A percentile compares a stretch with the other conserved stretches of the same genome.
These are phyloP conservation scores for Leptinotarsa juncta DNA, from an alignment of 2,888 invertebrate species.

Conservation along the genomic window DNA sequence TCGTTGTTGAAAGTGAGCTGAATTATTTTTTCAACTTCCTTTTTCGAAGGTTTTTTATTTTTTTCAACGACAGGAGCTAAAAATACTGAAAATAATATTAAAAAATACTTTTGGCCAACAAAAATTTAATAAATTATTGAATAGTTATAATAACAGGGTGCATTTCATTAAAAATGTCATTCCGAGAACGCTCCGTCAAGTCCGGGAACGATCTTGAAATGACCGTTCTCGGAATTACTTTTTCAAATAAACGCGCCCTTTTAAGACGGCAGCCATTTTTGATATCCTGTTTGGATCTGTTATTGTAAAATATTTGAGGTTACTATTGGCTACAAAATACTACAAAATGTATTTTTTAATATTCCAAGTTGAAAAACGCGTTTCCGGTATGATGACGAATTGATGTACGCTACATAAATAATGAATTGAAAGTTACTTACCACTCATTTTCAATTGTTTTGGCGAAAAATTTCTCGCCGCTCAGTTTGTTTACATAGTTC, in stretches of 20 bases:
- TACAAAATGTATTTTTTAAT: not conserved
- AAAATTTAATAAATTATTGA: no score
- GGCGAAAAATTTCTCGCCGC: no score
- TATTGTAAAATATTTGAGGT: not conserved
- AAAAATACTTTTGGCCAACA: no score
- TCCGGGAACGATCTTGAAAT: not conserved
- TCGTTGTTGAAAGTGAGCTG: no score
- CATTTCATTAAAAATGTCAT: no score
- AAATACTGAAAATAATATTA: no score
- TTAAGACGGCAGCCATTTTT: not conserved
- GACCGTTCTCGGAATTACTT: not conserved
- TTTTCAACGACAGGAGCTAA: no score
- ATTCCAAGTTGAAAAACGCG: not conserved
- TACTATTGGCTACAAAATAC: not conserved
- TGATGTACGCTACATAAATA: not conserved
- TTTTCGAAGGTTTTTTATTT: no score
- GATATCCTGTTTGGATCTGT: not conserved
- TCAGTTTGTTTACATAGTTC: no score
- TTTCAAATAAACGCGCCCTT: not conserved
- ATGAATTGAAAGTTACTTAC: not conserved
- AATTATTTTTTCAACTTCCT: no score
- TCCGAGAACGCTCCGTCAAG: no score
- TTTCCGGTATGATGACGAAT: not conserved
- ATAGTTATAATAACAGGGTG: no score
- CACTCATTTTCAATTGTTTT: not conserved